phyloP scores from a whole-genome alignment of 2,888 invertebrate genomes.

The Caenorhabditis parvicauda region DNA sequence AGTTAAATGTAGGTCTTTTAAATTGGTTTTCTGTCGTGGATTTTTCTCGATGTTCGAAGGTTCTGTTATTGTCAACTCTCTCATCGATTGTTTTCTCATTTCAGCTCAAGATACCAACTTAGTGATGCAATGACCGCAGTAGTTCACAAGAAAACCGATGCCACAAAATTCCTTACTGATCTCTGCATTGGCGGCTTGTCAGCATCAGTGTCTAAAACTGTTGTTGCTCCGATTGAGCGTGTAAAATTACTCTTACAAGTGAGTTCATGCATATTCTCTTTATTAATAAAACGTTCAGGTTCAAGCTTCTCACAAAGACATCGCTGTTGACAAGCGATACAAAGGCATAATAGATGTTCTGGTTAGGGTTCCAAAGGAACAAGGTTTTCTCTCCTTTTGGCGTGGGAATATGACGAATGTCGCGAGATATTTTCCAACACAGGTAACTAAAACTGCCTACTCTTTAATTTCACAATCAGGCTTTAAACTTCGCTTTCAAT shows the following conservation, averaged over 20 bases:
- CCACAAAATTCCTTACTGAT: slow-evolving; percentile 35
- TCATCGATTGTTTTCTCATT: too few relatives aligned
- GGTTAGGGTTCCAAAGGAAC: slow-evolving; percentile 42
- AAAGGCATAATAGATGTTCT: slow-evolving; percentile 45
- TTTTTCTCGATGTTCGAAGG: too few relatives aligned
- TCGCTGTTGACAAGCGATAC: slow-evolving; percentile 34
- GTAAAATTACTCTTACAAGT: slow-evolving; percentile 46
- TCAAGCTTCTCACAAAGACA: slow-evolving; percentile 46
- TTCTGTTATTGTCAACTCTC: too few relatives aligned
- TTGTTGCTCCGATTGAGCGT: slow-evolving; percentile 45
- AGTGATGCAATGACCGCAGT: slow-evolving; percentile 7
- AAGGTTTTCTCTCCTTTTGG: slow-evolving; percentile 46
- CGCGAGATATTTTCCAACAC: slow-evolving; percentile 44
- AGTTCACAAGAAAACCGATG: slow-evolving; percentile 13
- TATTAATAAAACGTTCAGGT: slow-evolving; percentile 25
- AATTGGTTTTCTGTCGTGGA: too few relatives aligned
- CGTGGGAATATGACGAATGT: slow-evolving; percentile 46
- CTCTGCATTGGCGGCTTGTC: slow-evolving; percentile 40
- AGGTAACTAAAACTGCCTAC: too few relatives aligned
- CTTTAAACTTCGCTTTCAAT: slow-evolving; percentile 49
- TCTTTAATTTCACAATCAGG: too few relatives aligned
- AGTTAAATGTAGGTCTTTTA: too few relatives aligned
- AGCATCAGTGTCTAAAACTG: slow-evolving; percentile 45
- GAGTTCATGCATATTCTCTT: not conserved
- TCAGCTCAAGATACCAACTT: too few relatives aligned